These are phyloP conservation scores for Eugnorisma glareosa DNA, from an alignment of 2,888 invertebrate species.

Conservation along the genomic window DNA sequence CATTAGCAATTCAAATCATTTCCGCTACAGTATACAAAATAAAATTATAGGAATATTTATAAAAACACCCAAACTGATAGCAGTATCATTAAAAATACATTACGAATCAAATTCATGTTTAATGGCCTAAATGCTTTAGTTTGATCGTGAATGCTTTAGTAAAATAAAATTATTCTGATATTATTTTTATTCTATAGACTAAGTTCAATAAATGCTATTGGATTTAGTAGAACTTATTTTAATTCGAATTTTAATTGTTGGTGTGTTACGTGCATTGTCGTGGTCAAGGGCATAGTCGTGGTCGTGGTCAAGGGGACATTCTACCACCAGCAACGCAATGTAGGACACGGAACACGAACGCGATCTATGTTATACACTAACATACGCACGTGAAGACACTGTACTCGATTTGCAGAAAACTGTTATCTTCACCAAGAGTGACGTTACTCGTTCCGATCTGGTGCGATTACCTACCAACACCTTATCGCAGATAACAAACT, in stretches of 20 bases:
- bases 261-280: conserved; percentile 8
- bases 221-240: conserved; percentile 13
- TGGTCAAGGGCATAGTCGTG: conserved; percentile 43
- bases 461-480: conserved; percentile 54
- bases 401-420: conserved; percentile 59
- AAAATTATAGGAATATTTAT: conserved; percentile 37
- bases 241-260: conserved; percentile 3
- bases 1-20: conserved; percentile 52
- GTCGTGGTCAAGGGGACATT: too few species aligned
- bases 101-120: conserved; percentile 58
- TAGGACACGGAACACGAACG: conserved; percentile 35
- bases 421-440: conserved; percentile 58
- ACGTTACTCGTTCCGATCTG: conserved; percentile 47
- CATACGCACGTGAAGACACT: conserved; percentile 39
- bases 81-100: conserved; percentile 66
- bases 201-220: conserved; percentile 11
- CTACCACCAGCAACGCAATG: conserved; percentile 15
- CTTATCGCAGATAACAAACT: conserved; percentile 66
- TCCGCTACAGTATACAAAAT: conserved; percentile 46
- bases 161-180: conserved; percentile 25
- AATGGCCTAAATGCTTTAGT: conserved; percentile 43
- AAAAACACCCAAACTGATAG: conserved; percentile 45
- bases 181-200: background rate
- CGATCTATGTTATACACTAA: conserved; percentile 40
- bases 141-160: conserved; percentile 30